Evolutionary conservation across 2,797 vertebrate species (phyloP), one percentile per base, ranked within the genome.

Genomic region (Cetoscarus ocellatus): DNA sequence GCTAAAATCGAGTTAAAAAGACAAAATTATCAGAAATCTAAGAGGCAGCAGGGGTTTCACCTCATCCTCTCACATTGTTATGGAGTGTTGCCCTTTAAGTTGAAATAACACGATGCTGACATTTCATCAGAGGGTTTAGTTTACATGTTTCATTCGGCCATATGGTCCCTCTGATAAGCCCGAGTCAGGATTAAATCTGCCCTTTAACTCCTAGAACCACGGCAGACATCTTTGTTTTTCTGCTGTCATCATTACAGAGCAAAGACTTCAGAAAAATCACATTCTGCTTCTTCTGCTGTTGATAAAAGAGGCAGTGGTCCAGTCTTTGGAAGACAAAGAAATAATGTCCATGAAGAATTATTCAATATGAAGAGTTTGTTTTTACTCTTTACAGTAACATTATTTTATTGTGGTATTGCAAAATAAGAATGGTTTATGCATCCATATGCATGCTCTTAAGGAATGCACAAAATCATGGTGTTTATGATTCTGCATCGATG

Each of bases 81-180:
- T 18, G 60, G 42, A 13, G 38, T 35, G 18, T 7, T 67, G 39
- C 58, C 13, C 34, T 65, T 63, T 18, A 35, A 13, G 15, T 56
- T 69, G 15, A 34, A 55, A 47, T 45, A 53, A 70, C 61, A 50
- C n/a, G 38, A 10, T 35, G 68, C 56, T 80, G 79, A 73, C 67
- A 70, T 81, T 76, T 53, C 18, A 65, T 52, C 50, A 6, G 47
- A 65, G 42, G 19, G 54, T 59, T 76, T 12, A 49, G n/a, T 50
- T 67, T 83, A 60, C 67, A 83, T 86, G 80, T 88, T 82, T 86
- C 42, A 84, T 71, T 34, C 19, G 36, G 79, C 72, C 74, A 80
- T 82, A 69, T 82, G 83, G 76, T 44, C 72, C 72, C 50, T 66
- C 62, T 49, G 60, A 52, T 70, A 27, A 82, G 63, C 58, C 63